A percentile compares a stretch with the other conserved stretches of the same genome.
Evolutionary conservation across 1,140 invertebrate species (phyloP).

Genomic region (Meloidogyne exigua): DNA sequence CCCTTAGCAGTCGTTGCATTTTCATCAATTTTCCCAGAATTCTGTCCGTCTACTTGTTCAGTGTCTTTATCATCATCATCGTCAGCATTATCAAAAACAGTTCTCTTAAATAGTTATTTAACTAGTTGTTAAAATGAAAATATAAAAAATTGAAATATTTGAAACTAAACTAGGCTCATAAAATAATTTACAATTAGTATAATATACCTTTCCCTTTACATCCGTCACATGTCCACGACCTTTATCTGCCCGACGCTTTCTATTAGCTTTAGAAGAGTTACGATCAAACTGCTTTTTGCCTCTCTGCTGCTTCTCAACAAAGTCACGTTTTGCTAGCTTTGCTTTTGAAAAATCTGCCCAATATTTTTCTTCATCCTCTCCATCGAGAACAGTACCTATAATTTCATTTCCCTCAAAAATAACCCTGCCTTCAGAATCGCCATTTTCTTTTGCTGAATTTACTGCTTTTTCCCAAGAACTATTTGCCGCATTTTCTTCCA

Average conservation of each 20-base stretch:
- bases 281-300: conserved; percentile 33
- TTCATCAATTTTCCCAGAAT: background rate
- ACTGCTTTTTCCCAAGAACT: conserved; percentile 71
- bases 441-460: conserved; percentile 35
- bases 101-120: conserved; percentile 24
- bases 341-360: conserved; percentile 58
- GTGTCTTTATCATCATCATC: conserved; percentile 26
- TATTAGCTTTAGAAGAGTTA: conserved; percentile 13
- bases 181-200: too few relatives aligned
- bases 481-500: conserved; percentile 73
- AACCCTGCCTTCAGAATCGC: conserved; percentile 62
- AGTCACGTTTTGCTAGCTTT: conserved; percentile 37
- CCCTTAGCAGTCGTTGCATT: background rate
- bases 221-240: background rate
- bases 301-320: conserved; percentile 18
- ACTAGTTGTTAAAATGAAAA: background rate
- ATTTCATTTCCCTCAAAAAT: conserved; percentile 73
- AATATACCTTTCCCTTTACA: conserved; percentile 12
- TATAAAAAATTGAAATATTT: too few relatives aligned
- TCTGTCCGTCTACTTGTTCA: background rate
- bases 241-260: conserved; percentile 25
- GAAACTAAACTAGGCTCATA: too few relatives aligned
- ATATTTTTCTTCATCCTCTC: conserved; percentile 70
- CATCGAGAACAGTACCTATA: conserved; percentile 73
- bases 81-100: conserved; percentile 39